Evolutionary conservation across 1,140 invertebrate species (phyloP), one percentile per base, ranked within the genome.

Genomic region (Drosophila melanica): DNA sequence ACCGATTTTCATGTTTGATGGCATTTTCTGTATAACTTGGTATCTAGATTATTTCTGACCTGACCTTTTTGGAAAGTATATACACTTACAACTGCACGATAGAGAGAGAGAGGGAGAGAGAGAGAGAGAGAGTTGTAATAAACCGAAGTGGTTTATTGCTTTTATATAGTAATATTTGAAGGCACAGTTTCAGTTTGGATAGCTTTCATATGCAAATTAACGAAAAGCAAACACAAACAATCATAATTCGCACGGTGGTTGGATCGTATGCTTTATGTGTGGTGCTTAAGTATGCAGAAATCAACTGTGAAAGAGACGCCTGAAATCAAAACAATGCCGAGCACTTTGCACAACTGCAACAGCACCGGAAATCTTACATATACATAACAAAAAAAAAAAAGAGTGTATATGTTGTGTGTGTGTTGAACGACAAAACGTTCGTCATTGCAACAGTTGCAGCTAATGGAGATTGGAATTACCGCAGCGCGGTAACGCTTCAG

Each of bases 391-490:
- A 30, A 10, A 41, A 8, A 41, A 8, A 18, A 6, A 33, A 58
- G 44, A 47, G 20, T 39, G 11, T 20, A 20, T 54, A 4, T 54
- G 23, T 27, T 53, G 51, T 27, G 27, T 35, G 30, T 53, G 42
- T 60, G 48, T 35, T 12, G 51, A 9, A 58, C 66, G 60, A 84
- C 81, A 84, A 85, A 84, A 66, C 64, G 81, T 63, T 65, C 62
- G 66, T 84, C 72, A 79, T 84, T 80, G 80, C 80, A 79, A 63
- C 72, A 73, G 65, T 64, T 63, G 81, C 81, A 80, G 60, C 73
- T 80, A 84, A 77, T 80, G 81, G 51, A 77, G 54, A 59, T 50
- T 55, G 39, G 39, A 14, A 62, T 33, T 42, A 20, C 16, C 8
- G 5, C 12, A 48, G 2, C 51, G 57, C 35, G 12, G 30, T 27